Evolutionary conservation across 1,140 invertebrate genomes (phyloP).

Genomic region (Pseudoatta argentina): DNA sequence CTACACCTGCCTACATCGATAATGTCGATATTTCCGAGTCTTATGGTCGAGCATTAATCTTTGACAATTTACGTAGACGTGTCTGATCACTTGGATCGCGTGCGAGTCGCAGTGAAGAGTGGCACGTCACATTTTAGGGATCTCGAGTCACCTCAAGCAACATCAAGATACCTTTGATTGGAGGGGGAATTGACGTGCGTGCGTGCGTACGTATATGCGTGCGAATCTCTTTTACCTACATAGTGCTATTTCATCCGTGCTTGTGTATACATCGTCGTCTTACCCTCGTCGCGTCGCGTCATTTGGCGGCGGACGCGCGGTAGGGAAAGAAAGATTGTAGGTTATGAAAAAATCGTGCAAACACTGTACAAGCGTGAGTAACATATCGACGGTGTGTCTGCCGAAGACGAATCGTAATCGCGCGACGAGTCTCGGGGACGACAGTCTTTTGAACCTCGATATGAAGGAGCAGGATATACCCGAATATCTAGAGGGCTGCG

Average conservation of each 20-base stretch:
- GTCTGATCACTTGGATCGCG: not conserved
- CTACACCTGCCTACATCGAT: not conserved
- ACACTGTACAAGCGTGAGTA: constrained; percentile 82
- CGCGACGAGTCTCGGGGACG: constrained; percentile 71
- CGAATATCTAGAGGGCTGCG: constrained; percentile 85
- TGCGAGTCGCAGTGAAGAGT: not conserved
- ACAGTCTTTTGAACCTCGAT: constrained; percentile 77
- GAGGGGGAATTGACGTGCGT: not conserved
- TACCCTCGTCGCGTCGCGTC: constrained; percentile 6
- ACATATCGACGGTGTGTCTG: constrained; percentile 82
- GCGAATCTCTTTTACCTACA: not conserved
- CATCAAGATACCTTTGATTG: not conserved
- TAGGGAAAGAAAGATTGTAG: not conserved
- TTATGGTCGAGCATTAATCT: constrained; percentile 7
- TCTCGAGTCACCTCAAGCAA: no score
- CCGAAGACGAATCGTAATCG: constrained; percentile 79
- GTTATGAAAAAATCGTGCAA: constrained; percentile 84
- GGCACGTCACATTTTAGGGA: not conserved
- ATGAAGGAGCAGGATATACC: constrained; percentile 86
- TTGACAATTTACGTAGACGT: not conserved
- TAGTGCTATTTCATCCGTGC: not conserved
- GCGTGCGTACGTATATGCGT: not conserved
- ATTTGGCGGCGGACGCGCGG: not conserved
- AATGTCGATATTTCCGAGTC: not conserved
- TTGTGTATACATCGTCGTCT: not conserved